These are phyloP conservation scores for Enteromius mattozi DNA, from an alignment of 2,797 vertebrate genomes.

Conservation along the genomic window DNA sequence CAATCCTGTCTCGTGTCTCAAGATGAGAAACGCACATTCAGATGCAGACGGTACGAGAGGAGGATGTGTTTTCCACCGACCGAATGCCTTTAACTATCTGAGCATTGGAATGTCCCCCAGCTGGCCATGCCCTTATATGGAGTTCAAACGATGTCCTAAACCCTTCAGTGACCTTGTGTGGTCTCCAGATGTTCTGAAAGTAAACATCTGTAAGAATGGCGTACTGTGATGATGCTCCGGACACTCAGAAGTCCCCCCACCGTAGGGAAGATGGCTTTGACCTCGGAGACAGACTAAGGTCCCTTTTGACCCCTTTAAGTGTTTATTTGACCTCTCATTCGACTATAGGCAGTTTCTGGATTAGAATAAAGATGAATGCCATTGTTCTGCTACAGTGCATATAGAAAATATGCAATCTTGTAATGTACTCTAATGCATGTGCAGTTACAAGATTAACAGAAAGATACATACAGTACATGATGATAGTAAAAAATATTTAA, in stretches of 20 bases:
- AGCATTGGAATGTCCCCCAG: slow-evolving; percentile 40
- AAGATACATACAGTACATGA: background rate
- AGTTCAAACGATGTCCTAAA: slow-evolving; percentile 67
- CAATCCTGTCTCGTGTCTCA: slow-evolving; percentile 22
- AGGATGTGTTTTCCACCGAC: slow-evolving; percentile 31
- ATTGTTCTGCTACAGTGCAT: background rate
- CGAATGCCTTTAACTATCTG: slow-evolving; percentile 38
- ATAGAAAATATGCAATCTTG: background rate
- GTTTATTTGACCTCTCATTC: slow-evolving; percentile 18
- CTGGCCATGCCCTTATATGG: slow-evolving; percentile 73
- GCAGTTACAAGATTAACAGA: background rate
- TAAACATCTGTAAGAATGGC: slow-evolving; percentile 74
- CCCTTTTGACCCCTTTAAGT: background rate
- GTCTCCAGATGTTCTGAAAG: slow-evolving; percentile 74
- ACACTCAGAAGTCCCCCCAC: slow-evolving; percentile 50
- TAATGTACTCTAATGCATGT: background rate
- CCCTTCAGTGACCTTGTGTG: slow-evolving; percentile 61
- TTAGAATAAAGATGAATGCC: background rate
- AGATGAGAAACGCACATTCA: slow-evolving; percentile 33
- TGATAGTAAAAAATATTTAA: background rate
- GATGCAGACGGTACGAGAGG: background rate
- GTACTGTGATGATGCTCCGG: slow-evolving; percentile 50
- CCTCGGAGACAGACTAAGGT: background rate
- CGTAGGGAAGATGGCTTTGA: slow-evolving; percentile 24
- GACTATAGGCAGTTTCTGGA: background rate